Percentiles rank a stretch among this genome's conserved stretches.
phyloP scores from a whole-genome alignment of 2,113 vertebrate genomes.

The Vidua macroura region DNA sequence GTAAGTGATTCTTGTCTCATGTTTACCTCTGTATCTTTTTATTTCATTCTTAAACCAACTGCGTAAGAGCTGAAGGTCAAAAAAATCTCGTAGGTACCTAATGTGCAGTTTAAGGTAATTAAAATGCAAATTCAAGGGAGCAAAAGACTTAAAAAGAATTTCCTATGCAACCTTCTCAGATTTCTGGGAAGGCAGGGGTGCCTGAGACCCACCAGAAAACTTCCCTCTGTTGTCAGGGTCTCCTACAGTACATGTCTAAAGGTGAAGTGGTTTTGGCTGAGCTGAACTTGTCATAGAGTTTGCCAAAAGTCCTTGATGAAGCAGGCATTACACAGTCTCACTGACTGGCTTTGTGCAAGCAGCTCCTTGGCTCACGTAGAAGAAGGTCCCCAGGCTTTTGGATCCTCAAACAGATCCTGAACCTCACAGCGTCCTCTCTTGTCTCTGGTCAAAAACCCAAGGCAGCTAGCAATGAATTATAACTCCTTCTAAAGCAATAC shows the following conservation, averaged over 20 bases:
- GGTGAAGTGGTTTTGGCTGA: constrained; percentile 10
- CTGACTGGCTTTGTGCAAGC: constrained; percentile 5
- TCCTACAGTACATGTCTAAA: background rate
- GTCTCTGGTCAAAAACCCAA: background rate
- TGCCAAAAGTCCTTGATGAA: constrained; percentile 51
- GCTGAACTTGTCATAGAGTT: constrained; percentile 21
- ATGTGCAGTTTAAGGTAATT: background rate
- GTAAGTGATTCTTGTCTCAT: background rate
- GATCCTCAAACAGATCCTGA: background rate
- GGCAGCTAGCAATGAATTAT: background rate
- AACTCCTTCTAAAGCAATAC: background rate
- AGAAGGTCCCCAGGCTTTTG: background rate
- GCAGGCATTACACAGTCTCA: constrained; percentile 44
- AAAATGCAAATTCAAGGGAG: background rate
- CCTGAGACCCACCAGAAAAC: background rate
- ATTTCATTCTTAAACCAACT: background rate
- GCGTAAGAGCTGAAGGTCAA: background rate
- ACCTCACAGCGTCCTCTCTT: background rate
- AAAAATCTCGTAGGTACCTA: background rate
- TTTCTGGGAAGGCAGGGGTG: background rate
- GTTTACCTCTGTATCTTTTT: background rate
- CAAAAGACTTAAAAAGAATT: background rate
- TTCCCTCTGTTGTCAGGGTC: background rate
- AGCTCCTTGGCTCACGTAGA: background rate
- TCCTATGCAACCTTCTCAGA: background rate